Evolutionary conservation across 2,113 vertebrate genomes (phyloP).

Genomic region (Syrmaticus mikado): DNA sequence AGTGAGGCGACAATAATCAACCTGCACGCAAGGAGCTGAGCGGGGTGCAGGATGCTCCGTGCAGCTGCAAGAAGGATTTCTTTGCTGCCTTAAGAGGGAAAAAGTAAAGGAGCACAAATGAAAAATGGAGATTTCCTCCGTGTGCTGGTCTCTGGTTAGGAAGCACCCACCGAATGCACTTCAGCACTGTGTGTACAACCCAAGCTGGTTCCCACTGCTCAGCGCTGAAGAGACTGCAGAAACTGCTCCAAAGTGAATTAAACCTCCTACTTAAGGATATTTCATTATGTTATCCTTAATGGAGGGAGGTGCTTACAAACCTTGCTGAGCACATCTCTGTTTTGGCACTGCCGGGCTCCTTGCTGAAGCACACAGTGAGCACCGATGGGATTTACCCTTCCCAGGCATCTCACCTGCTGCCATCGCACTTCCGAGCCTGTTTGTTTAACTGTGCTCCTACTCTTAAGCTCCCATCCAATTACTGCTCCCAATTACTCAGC

Average conservation of each 20-base stretch:
- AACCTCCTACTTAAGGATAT: not conserved
- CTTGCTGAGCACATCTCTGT: not conserved
- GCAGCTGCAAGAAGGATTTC: not conserved
- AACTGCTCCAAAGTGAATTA: not conserved
- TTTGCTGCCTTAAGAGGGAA: not conserved
- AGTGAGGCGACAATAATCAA: not conserved
- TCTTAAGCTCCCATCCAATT: slow-evolving; percentile 57
- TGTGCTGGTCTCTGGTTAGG: not conserved
- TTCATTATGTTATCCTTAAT: not conserved
- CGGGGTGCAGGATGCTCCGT: not conserved
- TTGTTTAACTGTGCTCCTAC: slow-evolving; percentile 8
- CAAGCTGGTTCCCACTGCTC: not conserved
- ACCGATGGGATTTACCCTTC: not conserved
- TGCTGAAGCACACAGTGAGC: not conserved
- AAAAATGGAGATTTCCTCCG: too few relatives aligned
- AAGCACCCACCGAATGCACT: fast-evolving
- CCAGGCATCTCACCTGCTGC: not conserved
- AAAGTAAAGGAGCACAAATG: not conserved
- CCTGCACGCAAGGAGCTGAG: not conserved
- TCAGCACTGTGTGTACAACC: not conserved
- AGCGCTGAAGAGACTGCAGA: not conserved
- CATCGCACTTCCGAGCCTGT: not conserved
- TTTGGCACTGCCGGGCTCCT: not conserved
- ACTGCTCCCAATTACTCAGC: not conserved
- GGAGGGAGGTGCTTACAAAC: not conserved